These are phyloP conservation scores for Rhimphoctona megacephalus DNA, from an alignment of 2,888 invertebrate species.

Conservation along the genomic window DNA sequence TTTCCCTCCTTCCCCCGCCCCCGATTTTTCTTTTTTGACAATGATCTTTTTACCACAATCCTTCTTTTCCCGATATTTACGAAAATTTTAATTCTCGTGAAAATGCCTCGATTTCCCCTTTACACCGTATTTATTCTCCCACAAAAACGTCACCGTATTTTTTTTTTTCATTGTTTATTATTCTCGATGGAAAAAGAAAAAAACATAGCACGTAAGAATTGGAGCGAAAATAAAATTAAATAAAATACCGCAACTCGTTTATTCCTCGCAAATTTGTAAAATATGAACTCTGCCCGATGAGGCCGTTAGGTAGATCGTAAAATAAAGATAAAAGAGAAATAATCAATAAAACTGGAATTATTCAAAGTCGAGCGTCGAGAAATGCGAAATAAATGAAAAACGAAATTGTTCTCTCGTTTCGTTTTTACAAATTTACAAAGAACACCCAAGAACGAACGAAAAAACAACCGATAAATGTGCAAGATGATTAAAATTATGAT, in stretches of 20 bases:
- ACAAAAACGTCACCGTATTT: conserved; percentile 29
- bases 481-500: conserved; percentile 15
- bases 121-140: conserved; percentile 60
- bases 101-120: conserved; percentile 20
- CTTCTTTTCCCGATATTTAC: not conserved
- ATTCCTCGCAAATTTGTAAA: conserved; percentile 65
- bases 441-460: not conserved
- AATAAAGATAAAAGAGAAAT: not conserved
- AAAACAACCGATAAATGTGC: conserved; percentile 1
- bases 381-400: conserved; percentile 1
- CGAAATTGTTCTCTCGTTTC: conserved; percentile 1
- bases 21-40: not conserved
- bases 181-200: conserved; percentile 47
- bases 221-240: conserved; percentile 64
- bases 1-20: conserved; percentile 8
- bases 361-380: conserved; percentile 8
- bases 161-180: conserved; percentile 54
- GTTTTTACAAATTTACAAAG: not conserved
- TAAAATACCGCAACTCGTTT: conserved; percentile 56
- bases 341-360: conserved; percentile 1
- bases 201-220: conserved; percentile 72
- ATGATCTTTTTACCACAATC: not conserved
- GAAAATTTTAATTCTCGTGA: conserved; percentile 6
- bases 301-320: conserved; percentile 42
- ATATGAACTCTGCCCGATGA: conserved; percentile 58